Conservation (phyloP, 2,888 invertebrate genomes). For the Clepsis dumicolana region DNA sequence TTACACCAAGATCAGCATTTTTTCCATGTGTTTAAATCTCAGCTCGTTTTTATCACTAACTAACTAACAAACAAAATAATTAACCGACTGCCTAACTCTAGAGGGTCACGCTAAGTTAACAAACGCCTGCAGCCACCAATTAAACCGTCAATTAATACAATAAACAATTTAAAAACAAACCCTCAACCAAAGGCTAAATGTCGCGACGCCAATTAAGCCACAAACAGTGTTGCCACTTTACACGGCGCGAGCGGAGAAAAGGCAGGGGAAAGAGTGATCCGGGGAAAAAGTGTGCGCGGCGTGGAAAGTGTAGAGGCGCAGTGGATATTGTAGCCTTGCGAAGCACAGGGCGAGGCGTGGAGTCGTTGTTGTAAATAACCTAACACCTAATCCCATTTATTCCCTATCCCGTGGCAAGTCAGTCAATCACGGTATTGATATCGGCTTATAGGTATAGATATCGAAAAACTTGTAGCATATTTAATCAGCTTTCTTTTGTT, state of each 20-base stretch:
- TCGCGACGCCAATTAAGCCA: constrained; percentile 40
- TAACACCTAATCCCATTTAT: no score
- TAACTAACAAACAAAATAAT: no score
- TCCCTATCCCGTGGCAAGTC: no score
- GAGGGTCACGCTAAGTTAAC: not conserved
- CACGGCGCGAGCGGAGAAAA: constrained; percentile 8
- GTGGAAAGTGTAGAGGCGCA: constrained; percentile 32
- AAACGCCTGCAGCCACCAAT: not conserved
- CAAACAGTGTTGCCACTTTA: constrained; percentile 41
- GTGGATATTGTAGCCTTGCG: constrained; percentile 36
- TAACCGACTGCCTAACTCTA: no score
- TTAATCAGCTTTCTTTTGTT: no score
- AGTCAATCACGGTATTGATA: no score
- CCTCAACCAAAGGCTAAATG: constrained; percentile 25
- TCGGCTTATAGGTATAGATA: no score
- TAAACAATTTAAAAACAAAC: constrained; percentile 4
- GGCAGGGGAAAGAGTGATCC: constrained; percentile 17
- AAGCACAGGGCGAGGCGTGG: constrained; percentile 1
- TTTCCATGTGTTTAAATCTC: no score
- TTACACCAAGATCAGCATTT: no score
- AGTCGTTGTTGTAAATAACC: constrained; percentile 21
- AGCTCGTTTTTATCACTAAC: no score
- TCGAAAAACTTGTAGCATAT: no score
- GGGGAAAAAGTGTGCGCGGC: constrained; percentile 23
- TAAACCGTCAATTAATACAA: constrained; percentile 8